phyloP scores from a whole-genome alignment of 2,113 vertebrate genomes.

The Maccullochella peelii region DNA sequence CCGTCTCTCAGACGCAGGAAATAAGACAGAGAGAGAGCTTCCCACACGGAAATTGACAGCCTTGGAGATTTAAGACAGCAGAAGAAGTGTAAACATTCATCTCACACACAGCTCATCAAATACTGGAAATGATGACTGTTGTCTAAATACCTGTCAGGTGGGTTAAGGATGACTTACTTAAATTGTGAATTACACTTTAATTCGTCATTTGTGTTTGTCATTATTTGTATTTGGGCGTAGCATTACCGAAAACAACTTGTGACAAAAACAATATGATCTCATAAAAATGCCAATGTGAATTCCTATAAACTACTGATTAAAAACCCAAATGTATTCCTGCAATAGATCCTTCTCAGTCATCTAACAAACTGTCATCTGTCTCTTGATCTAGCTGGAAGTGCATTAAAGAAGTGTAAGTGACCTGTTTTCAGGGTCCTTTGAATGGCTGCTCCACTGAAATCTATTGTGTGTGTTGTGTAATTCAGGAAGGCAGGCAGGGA shows the following conservation, averaged over 20 bases:
- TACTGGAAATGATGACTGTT: constrained; percentile 11
- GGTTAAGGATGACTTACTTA: background rate
- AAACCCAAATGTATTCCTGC: background rate
- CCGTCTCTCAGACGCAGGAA: background rate
- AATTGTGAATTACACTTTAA: background rate
- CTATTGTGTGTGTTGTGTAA: constrained; percentile 43
- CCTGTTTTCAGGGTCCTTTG: constrained; percentile 1
- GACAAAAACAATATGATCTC: background rate
- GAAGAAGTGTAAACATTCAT: background rate
- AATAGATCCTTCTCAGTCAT: background rate
- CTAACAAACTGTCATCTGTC: background rate
- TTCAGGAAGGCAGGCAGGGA: constrained; percentile 29
- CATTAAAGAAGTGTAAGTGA: constrained; percentile 21
- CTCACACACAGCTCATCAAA: background rate
- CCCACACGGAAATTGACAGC: constrained; percentile 30
- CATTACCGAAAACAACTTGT: background rate
- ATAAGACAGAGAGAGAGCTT: background rate
- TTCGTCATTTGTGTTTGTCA: background rate
- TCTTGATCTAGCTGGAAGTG: background rate
- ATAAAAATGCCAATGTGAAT: too few relatives aligned
- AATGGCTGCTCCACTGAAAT: background rate
- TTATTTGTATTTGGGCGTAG: background rate
- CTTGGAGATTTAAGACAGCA: constrained; percentile 7
- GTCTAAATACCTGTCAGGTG: background rate
- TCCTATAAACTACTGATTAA: background rate